Evolutionary conservation across 2,888 invertebrate species (phyloP), one percentile per base, ranked within the genome.

Genomic region (Strigamia transsilvanica): DNA sequence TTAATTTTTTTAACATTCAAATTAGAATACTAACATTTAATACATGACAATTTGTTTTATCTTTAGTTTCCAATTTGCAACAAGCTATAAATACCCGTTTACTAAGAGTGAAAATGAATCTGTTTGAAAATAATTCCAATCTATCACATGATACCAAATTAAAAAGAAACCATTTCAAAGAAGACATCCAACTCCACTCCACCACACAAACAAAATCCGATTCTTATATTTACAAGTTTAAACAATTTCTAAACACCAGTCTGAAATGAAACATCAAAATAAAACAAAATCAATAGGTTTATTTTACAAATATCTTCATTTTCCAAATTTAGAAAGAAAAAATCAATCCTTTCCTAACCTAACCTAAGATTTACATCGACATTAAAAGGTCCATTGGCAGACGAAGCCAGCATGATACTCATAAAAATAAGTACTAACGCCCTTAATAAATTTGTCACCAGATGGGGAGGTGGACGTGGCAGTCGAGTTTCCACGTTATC

Each of bases 401-500:
- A 10, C 38, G 2, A 1, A 38, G 38, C 56, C 56, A 56, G n/a
- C 56, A 56, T 18, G 56, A 56, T 18, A 56, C 56, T 18, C 18
- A 18, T 46, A 46, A 56, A 56, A 56, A 4, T 56, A 56, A 56
- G 56, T 18, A 56, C n/a, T 56, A 56, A 56, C 56, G 56, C 56
- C 56, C 56, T 56, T 56, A 56, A 56, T 56, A 56, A 56, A 56
- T 56, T 56, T 56, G 56, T 56, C 56, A 56, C 56, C 56, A 56
- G 56, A 46, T 12, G 56, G 56, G 56, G 18, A 18, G 56, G 56
- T 21, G 18, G 21, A n/a, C 56, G 56, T 56, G 46, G 15, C 46
- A n/a, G 56, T 15, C 27, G 27, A 27, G 27, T 56, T 46, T n/a
- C 12, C 12, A 46, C 46, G 46, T 13, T 46, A 56, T 56, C 56